Evolutionary conservation across 92 coral and sea anemone genomes (phyloP).

Genomic region (Palythoa grandiflora): DNA sequence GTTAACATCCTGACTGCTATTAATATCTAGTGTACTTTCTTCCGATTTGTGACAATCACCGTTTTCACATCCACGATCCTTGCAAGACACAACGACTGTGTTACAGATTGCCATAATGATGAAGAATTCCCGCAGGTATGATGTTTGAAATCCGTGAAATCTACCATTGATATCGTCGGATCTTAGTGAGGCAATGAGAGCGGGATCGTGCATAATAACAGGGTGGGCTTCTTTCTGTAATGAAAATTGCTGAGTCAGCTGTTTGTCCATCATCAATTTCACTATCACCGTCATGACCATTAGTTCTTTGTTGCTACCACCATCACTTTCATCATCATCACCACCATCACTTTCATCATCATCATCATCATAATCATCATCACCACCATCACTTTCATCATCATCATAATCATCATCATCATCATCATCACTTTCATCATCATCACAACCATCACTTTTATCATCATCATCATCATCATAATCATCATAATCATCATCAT

Average conservation of each 20-base stretch:
- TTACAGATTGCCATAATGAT: slow-evolving; percentile 91
- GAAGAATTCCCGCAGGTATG: slow-evolving; percentile 88
- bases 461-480: neutral
- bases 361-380: neutral
- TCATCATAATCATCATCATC: neutral
- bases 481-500: no score
- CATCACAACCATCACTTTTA: neutral
- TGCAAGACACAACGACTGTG: slow-evolving; percentile 91
- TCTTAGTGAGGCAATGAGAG: slow-evolving; percentile 69
- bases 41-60: slow-evolving; percentile 23
- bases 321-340: neutral
- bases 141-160: slow-evolving; percentile 51
- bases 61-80: slow-evolving; percentile 28
- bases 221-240: slow-evolving; percentile 28
- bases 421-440: neutral
- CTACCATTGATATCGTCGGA: slow-evolving; percentile 44
- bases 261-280: neutral
- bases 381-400: neutral
- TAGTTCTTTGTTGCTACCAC: neutral
- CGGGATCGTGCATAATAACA: slow-evolving; percentile 77
- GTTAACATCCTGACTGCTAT: slow-evolving; percentile 18
- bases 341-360: no score
- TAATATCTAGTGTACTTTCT: slow-evolving; percentile 44
- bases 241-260: neutral
- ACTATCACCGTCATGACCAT: neutral